Evolutionary conservation across 2,113 vertebrate species (phyloP).

Genomic region (pig (Sus scrofa)): T2T-Sscrofa CM000812.6:204464501-204465000

Average conservation of each 20-base stretch:
- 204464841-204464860: not conserved
- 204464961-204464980: not conserved
- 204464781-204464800: not conserved
- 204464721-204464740: not conserved
- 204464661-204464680: not conserved
- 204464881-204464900: not conserved
- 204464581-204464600: not conserved
- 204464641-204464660: not conserved
- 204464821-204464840: not conserved
- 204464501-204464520: constrained; percentile 30
- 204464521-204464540: constrained; percentile 67
- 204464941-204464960: not conserved
- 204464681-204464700: not conserved
- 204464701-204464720: not conserved
- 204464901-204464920: not conserved
- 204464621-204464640: not conserved
- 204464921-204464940: not conserved
- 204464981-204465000: not conserved
- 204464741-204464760: constrained; percentile 36
- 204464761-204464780: not conserved
- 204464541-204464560: constrained; percentile 43
- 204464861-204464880: not conserved
- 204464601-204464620: not conserved
- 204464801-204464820: too few species aligned
- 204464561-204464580: not conserved